Evolutionary conservation across 2,113 vertebrate species (phyloP).

Genomic region (Gymnocephalus cernua): DNA sequence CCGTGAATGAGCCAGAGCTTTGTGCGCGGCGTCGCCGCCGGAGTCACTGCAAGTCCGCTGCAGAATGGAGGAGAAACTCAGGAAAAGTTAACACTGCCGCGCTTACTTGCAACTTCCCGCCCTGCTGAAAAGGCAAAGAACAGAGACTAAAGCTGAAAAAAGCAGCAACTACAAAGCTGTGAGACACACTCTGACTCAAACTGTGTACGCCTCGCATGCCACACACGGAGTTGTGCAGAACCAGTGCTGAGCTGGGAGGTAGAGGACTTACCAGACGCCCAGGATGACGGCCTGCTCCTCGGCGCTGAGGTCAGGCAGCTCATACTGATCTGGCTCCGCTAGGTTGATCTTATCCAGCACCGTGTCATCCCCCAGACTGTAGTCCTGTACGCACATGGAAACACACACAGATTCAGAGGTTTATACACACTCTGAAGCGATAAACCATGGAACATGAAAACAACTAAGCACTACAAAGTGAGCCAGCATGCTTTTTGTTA

Average conservation of each 20-base stretch:
- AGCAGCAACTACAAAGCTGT: no score
- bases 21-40: no score
- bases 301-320: slow-evolving; percentile 90
- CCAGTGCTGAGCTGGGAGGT: not conserved
- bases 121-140: no score
- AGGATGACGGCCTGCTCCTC: slow-evolving; percentile 96
- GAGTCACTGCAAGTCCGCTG: no score
- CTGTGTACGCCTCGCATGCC: no score
- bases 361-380: slow-evolving; percentile 91
- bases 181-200: no score
- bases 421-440: not conserved
- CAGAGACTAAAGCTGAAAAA: no score
- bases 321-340: slow-evolving; percentile 87
- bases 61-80: no score
- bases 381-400: slow-evolving; percentile 83
- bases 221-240: no score
- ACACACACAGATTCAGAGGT: slow-evolving; percentile 8
- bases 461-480: not conserved
- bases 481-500: not conserved
- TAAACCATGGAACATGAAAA: not conserved
- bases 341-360: slow-evolving; percentile 91
- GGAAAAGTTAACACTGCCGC: no score
- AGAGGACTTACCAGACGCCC: slow-evolving; percentile 89
- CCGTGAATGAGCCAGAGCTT: no score
- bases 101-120: no score